Evolutionary conservation across 2,888 invertebrate species (phyloP), one percentile per base, ranked within the genome.

Genomic region (Temnothorax unifasciatus): DNA sequence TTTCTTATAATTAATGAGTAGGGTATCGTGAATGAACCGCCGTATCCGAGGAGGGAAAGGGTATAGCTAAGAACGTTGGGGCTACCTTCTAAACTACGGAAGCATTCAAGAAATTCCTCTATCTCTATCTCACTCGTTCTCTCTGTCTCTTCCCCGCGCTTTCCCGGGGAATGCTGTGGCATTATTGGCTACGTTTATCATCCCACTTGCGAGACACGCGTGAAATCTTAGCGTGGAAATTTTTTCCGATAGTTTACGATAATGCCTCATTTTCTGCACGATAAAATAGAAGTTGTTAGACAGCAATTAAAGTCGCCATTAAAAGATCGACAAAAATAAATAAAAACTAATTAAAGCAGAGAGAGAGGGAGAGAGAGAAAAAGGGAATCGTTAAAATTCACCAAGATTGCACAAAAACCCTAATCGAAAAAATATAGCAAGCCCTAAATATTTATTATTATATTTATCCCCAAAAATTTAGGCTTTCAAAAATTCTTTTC

Each of bases 1-100:
- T 93, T 94, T 94, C 92, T 93, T 94, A 93, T 94, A 94, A 94
- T 94, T 94, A 94, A 94, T 93, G 93, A 93, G 91, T 87, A 90
- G 86, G 89, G 90, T 91, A 85, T 89, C 89, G 86, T 91, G 92
- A 94, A 94, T 93, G 92, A 92, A 92, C 93, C 91, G 81, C 90
- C 92, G 90, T 91, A 92, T 88, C 91, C 86, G 90, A 92, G 92
- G 89, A 90, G 88, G 86, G 91, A 92, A 94, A 93, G 93, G 92
- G 91, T 92, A 85, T 84, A 92, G 84, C 92, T 93, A 93, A 93
- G 93, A 93, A 93, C 92, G 76, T 85, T 84, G 81, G 86, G 89
- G 90, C 88, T 90, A 90, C 89, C 91, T 92, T 91, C 90, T 90
- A 90, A 90, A 89, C 91, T 91, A 87, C 81, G 86, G 81, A 92